These are phyloP conservation scores for Erebia epiphron DNA, from an alignment of 2,888 invertebrate genomes.

Conservation along the genomic window DNA sequence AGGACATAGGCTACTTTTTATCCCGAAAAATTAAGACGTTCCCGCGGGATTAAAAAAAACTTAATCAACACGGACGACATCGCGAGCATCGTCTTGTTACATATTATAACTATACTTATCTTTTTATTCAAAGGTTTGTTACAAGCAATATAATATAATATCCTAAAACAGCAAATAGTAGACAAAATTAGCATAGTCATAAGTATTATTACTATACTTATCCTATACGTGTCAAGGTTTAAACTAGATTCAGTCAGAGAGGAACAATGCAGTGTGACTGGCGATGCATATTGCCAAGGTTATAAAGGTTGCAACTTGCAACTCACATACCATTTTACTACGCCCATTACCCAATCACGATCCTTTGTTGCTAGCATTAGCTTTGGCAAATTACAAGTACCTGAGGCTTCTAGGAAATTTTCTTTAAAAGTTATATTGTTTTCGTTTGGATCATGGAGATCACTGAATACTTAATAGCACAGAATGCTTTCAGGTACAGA, in stretches of 20 bases:
- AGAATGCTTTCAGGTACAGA: not conserved
- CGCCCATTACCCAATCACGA: constrained; percentile 15
- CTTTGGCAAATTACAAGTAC: constrained; percentile 16
- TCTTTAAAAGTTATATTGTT: constrained; percentile 9
- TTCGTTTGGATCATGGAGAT: not conserved
- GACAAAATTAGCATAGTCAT: constrained; percentile 3
- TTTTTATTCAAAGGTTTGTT: no score
- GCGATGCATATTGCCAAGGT: constrained; percentile 38
- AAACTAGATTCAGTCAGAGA: constrained; percentile 16
- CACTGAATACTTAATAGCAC: not conserved
- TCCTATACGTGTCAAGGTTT: constrained; percentile 33
- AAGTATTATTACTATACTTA: constrained; percentile 15
- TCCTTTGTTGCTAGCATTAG: constrained; percentile 16
- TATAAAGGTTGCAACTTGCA: constrained; percentile 13
- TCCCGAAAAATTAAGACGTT: no score
- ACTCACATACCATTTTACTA: constrained; percentile 18
- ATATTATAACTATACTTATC: no score
- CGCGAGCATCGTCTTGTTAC: no score
- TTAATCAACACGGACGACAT: no score
- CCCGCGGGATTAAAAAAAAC: no score
- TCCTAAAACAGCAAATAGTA: not conserved
- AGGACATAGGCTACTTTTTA: no score
- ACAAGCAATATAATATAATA: not conserved
- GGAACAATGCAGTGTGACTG: constrained; percentile 39
- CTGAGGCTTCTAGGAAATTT: constrained; percentile 5